Base-by-base conservation (phyloP, 1,140 invertebrate genomes). In the Anoplolepis gracilipes region DNA sequence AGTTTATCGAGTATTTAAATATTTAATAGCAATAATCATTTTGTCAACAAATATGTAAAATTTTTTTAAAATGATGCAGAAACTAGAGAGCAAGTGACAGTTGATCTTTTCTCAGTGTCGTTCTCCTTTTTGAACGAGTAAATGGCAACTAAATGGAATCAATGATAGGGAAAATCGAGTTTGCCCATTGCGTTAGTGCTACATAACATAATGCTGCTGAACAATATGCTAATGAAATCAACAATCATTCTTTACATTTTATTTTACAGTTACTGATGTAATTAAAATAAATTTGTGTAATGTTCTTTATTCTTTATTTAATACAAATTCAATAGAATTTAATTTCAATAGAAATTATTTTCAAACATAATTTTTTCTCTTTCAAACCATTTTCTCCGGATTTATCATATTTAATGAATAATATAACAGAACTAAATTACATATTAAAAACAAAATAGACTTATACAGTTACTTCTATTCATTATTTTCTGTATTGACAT, bases 131-230 rank as follows among this genome's bases (percentile, higher is more conserved):
- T 53, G 42, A 28, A 49, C 61, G 61, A 78, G 42, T 53, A 19
- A 70, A 70, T 25, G 46, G 33, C 22, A 70, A 67, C 42, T 53
- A n/a, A n/a, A n/a, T n/a, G 42, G 65, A 72, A 81, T 72, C 53
- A 72, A 25, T 53, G 25, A 7, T 11, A 2, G 11, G 46, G 28
- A 53, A 75, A 86, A 75, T 86, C 78, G 67, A 73, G 33, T 82
- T 62, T 28, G 75, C 36, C 19, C 19, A 6, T 4, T 19, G 39
- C 79, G 16, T 8, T 0, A 28, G 53, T 57, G 11, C 61, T 33
- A 11, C 53, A 49, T 49, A 49, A 46, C 65, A 84, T 78, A 89
- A n/a, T n/a, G n/a, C n/a, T n/a, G n/a, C n/a, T n/a, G n/a, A n/a
- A n/a, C n/a, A n/a, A n/a, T n/a, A n/a, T n/a, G n/a, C n/a, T n/a